A percentile compares a stretch with the other conserved stretches of the same genome.
phyloP scores from a whole-genome alignment of 1,140 invertebrate genomes.

The Neodiprion pinetum region DNA sequence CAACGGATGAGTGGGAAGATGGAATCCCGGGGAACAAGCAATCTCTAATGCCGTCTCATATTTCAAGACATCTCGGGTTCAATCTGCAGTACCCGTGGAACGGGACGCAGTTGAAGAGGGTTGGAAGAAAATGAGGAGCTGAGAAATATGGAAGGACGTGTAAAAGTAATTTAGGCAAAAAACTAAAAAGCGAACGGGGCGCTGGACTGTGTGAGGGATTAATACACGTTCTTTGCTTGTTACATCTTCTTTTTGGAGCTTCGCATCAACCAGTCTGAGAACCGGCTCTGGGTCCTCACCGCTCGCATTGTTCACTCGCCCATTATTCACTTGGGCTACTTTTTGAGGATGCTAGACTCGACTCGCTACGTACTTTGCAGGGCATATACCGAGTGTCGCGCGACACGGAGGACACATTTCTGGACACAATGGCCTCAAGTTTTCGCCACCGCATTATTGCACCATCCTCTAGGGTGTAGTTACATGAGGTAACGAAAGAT shows the following conservation, averaged over 20 bases:
- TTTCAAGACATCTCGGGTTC: background rate
- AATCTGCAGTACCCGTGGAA: background rate
- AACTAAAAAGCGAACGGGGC: background rate
- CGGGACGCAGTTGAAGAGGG: background rate
- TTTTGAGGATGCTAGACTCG: conserved; percentile 7
- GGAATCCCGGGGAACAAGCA: background rate
- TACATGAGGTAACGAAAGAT: too few relatives aligned
- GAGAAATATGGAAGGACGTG: background rate
- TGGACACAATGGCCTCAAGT: background rate
- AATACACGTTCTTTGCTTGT: background rate
- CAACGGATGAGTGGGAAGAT: too few relatives aligned
- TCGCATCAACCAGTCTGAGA: background rate
- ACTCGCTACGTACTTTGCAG: background rate
- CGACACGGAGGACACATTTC: background rate
- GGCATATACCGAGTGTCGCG: background rate
- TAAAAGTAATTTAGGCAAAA: background rate
- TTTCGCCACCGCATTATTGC: background rate
- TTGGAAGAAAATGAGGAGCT: background rate
- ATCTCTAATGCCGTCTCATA: background rate
- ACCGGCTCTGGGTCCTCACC: background rate
- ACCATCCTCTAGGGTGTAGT: too few relatives aligned
- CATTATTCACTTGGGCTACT: conserved; percentile 7
- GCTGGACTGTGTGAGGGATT: background rate
- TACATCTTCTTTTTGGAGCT: background rate
- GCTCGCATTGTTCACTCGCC: background rate